Base-by-base conservation (phyloP, 2,888 invertebrate genomes). In the Sicus ferrugineus region DNA sequence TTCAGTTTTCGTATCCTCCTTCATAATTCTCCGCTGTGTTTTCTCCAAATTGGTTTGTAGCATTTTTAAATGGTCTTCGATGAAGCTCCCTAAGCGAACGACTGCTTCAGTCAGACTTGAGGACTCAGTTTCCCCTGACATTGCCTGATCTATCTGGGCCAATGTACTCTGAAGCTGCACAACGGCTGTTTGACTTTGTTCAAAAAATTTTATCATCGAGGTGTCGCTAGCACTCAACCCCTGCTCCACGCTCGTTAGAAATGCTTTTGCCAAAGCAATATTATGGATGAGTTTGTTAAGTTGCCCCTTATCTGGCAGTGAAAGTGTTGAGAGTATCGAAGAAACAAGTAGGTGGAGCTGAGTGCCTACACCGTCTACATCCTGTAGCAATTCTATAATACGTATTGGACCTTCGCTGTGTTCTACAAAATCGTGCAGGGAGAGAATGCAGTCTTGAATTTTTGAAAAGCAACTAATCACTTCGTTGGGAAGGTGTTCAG, bases 341-440 rank as follows among this genome's bases (percentile, higher is more conserved):
- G 58, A 14, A 31, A 67, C n/a, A 31, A 19, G 74, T 11, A n/a
- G n/a, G n/a, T 72, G 78, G 2, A 83, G 59, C n/a, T 83, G 81
- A 1, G 74, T 74, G 2, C 78, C 74, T 48, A 84, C 74, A 52
- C 75, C 73, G 72, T 84, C 83, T 3, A 84, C 76, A 75, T 84
- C 83, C 61, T 84, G 83, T 2, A 84, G 68, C 0, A 84, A 73
- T 70, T 84, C 84, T 52, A 83, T 82, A 5, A 83, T 74, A n/a
- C 84, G 75, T 46, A 83, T 72, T 3, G 76, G 72, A 11, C 71
- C 78, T 21, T 83, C 82, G 52, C 77, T 83, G 4, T 78, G 79
- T 69, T 84, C 84, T 26, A 83, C 83, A 56, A 83, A 83, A 70
- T 83, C 84, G 54, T 78, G 81, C 3, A 83, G 79, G 0, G 79